Base-by-base conservation (phyloP, 1,140 invertebrate species). In the Hylaeus volcanicus region DNA sequence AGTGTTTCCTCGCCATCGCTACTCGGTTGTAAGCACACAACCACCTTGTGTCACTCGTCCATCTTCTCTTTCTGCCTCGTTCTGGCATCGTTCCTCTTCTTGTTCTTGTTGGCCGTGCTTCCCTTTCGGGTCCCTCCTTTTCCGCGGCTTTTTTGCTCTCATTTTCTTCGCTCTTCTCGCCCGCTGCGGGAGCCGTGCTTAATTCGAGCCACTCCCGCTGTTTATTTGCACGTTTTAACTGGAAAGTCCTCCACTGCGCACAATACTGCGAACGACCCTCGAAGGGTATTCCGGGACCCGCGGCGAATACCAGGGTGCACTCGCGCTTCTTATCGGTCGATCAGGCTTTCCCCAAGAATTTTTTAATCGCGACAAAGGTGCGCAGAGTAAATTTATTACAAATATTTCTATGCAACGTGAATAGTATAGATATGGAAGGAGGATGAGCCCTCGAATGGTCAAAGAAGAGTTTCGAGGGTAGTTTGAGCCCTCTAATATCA, bases 161-260 rank as follows among this genome's bases (percentile, higher is more conserved):
- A 66, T 81, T 85, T 73, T 45, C 61, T 73, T 81, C 65, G 12
- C 53, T 69, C 60, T 66, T 55, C 60, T 72, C 79, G 60, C 15
- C 71, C 75, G 61, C 56, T 60, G 74, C 74, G 76, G 60, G 81
- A 82, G 75, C 60, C 61, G 64, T 81, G 82, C 85, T 86, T 87
- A 87, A 87, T 86, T 87, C 86, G 83, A 82, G 75, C 79, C 74
- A 68, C 80, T 81, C 78, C 43, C 53, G 74, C 76, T 74, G 81
- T 87, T 86, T 87, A 83, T 87, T 87, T 87, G 77, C 63, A 77
- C 80, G 76, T 86, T 84, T 86, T 86, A 86, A 79, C 85, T 85
- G 85, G 83, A 74, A 86, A 86, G 72, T 83, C 64, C 85, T 79
- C 74, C 45, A 39, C 75, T 79, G 75, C 75, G 75, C 80, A 78